Evolutionary conservation across 2,113 vertebrate genomes (phyloP).

Genomic region (Elachura formosa): DNA sequence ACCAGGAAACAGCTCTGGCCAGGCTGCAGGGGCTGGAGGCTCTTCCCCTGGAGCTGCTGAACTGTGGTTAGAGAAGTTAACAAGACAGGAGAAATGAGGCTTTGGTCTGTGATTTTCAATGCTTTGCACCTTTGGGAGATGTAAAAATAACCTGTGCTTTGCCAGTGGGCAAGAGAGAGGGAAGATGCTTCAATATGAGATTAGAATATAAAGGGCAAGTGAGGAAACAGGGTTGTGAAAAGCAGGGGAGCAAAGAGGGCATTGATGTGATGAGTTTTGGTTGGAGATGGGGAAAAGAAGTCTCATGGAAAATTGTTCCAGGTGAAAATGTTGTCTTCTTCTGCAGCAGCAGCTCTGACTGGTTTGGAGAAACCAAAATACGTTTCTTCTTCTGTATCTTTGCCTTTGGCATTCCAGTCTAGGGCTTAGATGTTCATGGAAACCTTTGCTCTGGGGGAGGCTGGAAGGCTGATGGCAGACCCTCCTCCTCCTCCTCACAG

Average conservation of each 20-base stretch:
- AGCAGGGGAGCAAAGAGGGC: not conserved
- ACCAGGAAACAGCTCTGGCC: not conserved
- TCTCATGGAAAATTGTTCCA: not conserved
- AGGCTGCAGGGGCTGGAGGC: not conserved
- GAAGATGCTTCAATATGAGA: not conserved
- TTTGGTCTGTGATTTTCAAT: not conserved
- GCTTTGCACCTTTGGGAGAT: not conserved
- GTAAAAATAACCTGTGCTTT: not conserved
- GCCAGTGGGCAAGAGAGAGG: not conserved
- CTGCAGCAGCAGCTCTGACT: not conserved
- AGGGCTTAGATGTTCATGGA: not conserved
- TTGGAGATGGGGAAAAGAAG: not conserved
- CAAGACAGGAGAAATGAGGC: not conserved
- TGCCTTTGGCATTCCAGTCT: not conserved
- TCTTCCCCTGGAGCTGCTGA: not conserved
- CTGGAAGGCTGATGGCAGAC: not conserved
- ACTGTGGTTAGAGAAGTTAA: not conserved
- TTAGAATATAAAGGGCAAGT: not conserved
- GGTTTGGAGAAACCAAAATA: not conserved
- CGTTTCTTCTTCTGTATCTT: not conserved
- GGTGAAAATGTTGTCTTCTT: not conserved
- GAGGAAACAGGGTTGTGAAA: not conserved
- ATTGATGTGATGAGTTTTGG: not conserved
- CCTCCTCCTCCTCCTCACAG: not conserved
- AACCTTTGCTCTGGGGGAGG: not conserved